These are phyloP conservation scores for Lonchura striata DNA, from an alignment of 2,113 vertebrate genomes.

Conservation along the genomic window DNA sequence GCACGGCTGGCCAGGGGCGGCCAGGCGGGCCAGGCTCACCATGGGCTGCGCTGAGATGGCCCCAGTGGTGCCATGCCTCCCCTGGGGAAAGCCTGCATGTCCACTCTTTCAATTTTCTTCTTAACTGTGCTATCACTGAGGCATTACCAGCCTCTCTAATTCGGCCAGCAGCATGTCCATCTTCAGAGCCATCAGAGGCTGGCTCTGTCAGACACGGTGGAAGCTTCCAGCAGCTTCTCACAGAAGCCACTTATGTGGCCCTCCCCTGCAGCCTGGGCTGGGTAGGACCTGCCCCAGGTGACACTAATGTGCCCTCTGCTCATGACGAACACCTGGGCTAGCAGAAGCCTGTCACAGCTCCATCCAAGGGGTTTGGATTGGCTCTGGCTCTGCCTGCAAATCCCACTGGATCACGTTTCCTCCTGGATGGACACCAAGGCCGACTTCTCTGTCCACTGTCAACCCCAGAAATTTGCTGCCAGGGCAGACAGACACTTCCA, in stretches of 20 bases:
- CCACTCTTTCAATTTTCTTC: neutral
- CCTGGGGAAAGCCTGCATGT: neutral
- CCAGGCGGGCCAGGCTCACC: neutral
- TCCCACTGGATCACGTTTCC: neutral
- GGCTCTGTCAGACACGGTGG: neutral
- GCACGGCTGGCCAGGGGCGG: neutral
- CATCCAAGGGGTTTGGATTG: neutral
- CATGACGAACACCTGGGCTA: neutral
- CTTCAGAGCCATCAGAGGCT: neutral
- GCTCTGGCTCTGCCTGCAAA: neutral
- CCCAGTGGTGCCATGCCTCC: no score
- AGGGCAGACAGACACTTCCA: neutral
- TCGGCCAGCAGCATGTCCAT: neutral
- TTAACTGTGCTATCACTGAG: neutral
- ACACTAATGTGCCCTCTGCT: neutral
- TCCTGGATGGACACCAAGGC: neutral
- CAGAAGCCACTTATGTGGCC: neutral
- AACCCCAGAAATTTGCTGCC: neutral
- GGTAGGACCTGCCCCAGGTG: neutral
- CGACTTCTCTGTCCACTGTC: neutral
- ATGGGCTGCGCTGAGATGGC: neutral
- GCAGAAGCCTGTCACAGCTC: neutral
- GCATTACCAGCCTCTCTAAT: neutral
- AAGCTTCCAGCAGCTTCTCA: neutral
- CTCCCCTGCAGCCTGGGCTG: neutral